Percentiles rank a stretch among this genome's conserved stretches.
These are phyloP conservation scores for Dasyprocta punctata DNA, from an alignment of 2,113 vertebrate species.

Conservation along the genomic window DNA sequence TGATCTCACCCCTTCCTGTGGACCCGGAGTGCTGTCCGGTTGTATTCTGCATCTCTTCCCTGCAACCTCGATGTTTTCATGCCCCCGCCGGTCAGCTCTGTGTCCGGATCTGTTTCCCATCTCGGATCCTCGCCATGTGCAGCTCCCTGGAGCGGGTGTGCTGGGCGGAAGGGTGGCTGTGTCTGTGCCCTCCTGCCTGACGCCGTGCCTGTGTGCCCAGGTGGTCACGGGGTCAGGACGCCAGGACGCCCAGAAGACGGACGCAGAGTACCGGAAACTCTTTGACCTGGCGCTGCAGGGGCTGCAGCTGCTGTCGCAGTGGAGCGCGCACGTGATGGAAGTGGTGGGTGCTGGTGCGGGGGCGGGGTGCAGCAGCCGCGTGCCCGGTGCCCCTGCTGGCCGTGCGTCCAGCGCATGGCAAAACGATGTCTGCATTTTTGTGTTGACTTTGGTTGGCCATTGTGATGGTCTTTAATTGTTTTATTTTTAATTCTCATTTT, in stretches of 20 bases:
- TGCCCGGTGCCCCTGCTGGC: rapidly evolving
- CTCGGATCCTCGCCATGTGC: rapidly evolving
- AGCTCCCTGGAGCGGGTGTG: neutral
- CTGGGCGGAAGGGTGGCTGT: too few species aligned
- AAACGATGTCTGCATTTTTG: neutral
- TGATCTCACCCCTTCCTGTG: neutral
- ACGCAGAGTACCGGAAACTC: conserved; percentile 95
- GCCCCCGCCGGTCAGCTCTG: neutral
- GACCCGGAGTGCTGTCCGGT: neutral
- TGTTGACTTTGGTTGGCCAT: neutral
- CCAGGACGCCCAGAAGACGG: conserved; percentile 97
- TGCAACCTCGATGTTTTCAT: neutral
- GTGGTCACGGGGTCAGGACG: conserved; percentile 98
- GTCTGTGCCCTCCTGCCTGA: neutral
- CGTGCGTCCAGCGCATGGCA: neutral
- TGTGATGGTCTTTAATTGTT: neutral
- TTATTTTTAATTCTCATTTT: neutral
- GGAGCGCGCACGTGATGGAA: conserved; percentile 99
- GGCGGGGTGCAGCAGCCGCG: rapidly evolving
- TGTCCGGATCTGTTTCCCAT: neutral
- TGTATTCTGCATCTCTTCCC: neutral
- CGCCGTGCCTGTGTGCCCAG: conserved; percentile 78
- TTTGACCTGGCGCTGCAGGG: conserved; percentile 97
- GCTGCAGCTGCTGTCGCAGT: conserved; percentile 97
- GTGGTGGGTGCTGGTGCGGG: conserved; percentile 89